Conservation (phyloP, 1,140 invertebrate genomes). For the Drosophila gunungcola region DNA sequence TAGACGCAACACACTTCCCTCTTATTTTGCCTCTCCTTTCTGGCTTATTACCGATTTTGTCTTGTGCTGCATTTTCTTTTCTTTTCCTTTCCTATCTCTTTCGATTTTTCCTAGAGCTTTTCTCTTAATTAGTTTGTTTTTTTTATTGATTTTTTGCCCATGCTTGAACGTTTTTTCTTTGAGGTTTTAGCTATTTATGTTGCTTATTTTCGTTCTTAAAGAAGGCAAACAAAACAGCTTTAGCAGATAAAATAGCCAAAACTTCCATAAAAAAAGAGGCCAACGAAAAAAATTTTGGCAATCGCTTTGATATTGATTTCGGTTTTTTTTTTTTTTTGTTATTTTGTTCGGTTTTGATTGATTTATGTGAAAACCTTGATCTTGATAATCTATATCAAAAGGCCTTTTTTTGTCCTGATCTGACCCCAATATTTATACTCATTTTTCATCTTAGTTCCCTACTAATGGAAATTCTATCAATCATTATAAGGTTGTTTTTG, state of each 20-base stretch:
- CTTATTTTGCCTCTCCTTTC: neutral
- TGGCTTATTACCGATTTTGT: slow-evolving; percentile 33
- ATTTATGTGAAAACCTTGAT: slow-evolving; percentile 25
- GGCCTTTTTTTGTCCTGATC: neutral
- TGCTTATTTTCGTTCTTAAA: slow-evolving; percentile 23
- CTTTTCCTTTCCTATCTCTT: slow-evolving; percentile 18
- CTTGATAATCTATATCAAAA: slow-evolving; percentile 1
- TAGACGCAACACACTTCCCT: slow-evolving; percentile 15
- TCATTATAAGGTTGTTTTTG: neutral
- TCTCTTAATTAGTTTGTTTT: slow-evolving; percentile 59
- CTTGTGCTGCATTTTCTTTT: slow-evolving; percentile 14
- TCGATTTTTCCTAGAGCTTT: slow-evolving; percentile 53
- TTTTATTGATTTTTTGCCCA: slow-evolving; percentile 36
- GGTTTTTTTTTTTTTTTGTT: neutral
- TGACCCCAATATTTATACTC: neutral
- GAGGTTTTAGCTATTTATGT: slow-evolving; percentile 5
- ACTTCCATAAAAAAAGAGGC: slow-evolving; percentile 31
- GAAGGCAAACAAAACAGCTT: slow-evolving; percentile 12
- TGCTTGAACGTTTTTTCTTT: slow-evolving; percentile 13
- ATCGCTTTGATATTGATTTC: slow-evolving; percentile 27
- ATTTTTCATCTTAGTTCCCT: neutral
- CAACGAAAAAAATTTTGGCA: slow-evolving; percentile 39
- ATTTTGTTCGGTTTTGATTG: neutral
- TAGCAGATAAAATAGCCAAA: slow-evolving; percentile 17
- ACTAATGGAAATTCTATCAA: neutral